Percentiles rank a stretch among this genome's conserved stretches.
Conservation (phyloP, 2,797 vertebrate genomes). For the Lemur catta region DNA sequence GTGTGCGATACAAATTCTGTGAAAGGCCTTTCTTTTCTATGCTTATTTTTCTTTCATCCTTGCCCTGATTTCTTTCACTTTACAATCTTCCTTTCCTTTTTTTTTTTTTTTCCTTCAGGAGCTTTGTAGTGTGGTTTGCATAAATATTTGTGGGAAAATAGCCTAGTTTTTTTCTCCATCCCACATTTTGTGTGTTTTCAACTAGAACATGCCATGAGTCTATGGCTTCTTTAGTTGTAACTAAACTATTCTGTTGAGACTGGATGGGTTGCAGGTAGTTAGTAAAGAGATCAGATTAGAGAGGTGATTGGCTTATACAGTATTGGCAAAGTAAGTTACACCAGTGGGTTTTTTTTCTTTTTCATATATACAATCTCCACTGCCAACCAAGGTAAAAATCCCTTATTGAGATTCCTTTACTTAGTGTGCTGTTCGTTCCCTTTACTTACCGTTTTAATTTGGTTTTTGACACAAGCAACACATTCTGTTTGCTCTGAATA, state of each 20-base stretch:
- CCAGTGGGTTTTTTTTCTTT: not conserved
- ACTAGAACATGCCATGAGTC: not conserved
- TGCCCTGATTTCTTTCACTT: not conserved
- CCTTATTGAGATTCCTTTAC: not conserved
- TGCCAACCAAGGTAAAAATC: conserved; percentile 15
- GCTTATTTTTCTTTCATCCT: not conserved
- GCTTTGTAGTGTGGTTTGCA: not conserved
- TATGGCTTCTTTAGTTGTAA: not conserved
- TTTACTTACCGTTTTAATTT: conserved; percentile 54
- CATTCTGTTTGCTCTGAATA: conserved; percentile 30
- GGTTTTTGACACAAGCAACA: conserved; percentile 54
- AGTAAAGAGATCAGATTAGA: not conserved
- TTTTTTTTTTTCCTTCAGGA: not conserved
- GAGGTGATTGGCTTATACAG: not conserved
- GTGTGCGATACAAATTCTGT: conserved; percentile 8
- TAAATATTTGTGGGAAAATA: conserved; percentile 16
- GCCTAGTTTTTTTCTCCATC: not conserved
- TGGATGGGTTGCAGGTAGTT: not conserved
- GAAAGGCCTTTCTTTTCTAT: not conserved
- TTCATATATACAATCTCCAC: not conserved
- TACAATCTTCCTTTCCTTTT: not conserved
- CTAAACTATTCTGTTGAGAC: not conserved
- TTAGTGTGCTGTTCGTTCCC: conserved; percentile 44
- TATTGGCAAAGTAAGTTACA: not conserved
- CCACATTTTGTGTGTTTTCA: not conserved